phyloP scores from a whole-genome alignment of 2,888 invertebrate species.

The Salpingus planirostris region DNA sequence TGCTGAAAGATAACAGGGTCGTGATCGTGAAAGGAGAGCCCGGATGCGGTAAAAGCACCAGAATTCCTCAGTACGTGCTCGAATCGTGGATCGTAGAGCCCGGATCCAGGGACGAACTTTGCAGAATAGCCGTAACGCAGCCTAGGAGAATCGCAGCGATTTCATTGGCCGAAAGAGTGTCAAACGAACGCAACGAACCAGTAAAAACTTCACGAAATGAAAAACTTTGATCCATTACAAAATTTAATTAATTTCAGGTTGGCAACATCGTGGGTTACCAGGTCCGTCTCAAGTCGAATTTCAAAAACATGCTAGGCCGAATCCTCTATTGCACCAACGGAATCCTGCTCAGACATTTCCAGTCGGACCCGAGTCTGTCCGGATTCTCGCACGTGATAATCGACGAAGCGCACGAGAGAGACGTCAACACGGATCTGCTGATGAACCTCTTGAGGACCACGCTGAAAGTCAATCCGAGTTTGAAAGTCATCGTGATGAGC shows the following conservation, averaged over 20 bases:
- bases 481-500: constrained; percentile 63
- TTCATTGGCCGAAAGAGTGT: constrained; percentile 56
- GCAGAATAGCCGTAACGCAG: constrained; percentile 55
- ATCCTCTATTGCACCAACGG: constrained; percentile 65
- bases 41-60: constrained; percentile 67
- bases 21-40: constrained; percentile 60
- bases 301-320: constrained; percentile 49
- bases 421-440: constrained; percentile 58
- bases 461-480: constrained; percentile 43
- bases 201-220: constrained; percentile 30
- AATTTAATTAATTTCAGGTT: constrained; percentile 34
- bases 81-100: constrained; percentile 42
- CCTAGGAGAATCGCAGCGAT: constrained; percentile 62
- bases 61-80: constrained; percentile 55
- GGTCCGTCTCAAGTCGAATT: constrained; percentile 49
- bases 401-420: constrained; percentile 68
- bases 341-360: constrained; percentile 39
- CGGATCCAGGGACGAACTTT: constrained; percentile 38
- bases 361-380: constrained; percentile 40
- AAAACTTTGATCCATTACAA: neutral
- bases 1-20: constrained; percentile 45
- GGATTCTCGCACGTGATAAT: constrained; percentile 60
- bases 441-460: constrained; percentile 50
- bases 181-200: constrained; percentile 52
- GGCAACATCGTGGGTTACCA: constrained; percentile 61